A percentile compares a stretch with the other conserved stretches of the same genome.
These are phyloP conservation scores for Clostera curtula DNA, from an alignment of 2,888 invertebrate species.

Conservation along the genomic window DNA sequence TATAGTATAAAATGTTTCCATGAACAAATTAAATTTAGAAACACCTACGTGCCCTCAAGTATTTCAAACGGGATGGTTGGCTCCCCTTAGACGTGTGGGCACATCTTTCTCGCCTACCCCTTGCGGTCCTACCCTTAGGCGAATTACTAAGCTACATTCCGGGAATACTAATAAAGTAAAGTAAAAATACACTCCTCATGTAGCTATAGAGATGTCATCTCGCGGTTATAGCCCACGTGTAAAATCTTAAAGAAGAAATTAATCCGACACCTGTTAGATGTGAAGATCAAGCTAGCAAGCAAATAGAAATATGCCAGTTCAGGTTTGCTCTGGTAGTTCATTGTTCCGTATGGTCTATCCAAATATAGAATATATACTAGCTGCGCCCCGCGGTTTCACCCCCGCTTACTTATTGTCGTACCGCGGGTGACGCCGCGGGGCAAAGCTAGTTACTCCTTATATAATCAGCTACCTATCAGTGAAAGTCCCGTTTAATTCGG, in stretches of 20 bases:
- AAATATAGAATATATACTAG: no score
- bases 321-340: no score
- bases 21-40: no score
- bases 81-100: conserved; percentile 39
- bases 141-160: conserved; percentile 60
- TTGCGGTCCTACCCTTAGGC: conserved; percentile 51
- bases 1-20: conserved; percentile 6
- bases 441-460: no score
- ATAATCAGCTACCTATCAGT: no score
- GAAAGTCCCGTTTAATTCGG: no score
- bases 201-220: conserved; percentile 56
- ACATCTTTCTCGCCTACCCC: conserved; percentile 41
- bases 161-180: conserved; percentile 61
- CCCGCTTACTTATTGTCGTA: no score
- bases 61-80: conserved; percentile 42
- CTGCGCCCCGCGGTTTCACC: no score
- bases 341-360: no score
- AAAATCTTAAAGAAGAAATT: conserved; percentile 57
- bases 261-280: conserved; percentile 45
- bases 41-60: conserved; percentile 23
- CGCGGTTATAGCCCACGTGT: conserved; percentile 40
- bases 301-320: conserved; percentile 55
- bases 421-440: no score
- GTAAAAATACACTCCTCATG: conserved; percentile 64
- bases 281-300: conserved; percentile 48